These are phyloP conservation scores for Camponotus fellah DNA, from an alignment of 2,888 invertebrate genomes.

Conservation along the genomic window DNA sequence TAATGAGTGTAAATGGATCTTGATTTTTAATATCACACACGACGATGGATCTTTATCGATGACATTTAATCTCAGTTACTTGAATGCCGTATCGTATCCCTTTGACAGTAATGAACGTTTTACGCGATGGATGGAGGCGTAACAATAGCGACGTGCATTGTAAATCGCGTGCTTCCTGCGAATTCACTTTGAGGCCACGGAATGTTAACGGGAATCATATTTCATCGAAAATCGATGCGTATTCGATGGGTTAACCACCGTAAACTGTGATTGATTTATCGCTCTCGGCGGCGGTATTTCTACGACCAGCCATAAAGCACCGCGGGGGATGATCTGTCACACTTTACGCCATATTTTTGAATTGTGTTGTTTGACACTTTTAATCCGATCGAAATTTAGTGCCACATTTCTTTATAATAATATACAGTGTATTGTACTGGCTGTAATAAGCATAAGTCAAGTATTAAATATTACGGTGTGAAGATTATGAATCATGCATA, in stretches of 20 bases:
- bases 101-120: constrained; percentile 64
- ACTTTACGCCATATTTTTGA: constrained; percentile 4
- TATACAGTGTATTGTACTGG: not conserved
- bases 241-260: constrained; percentile 46
- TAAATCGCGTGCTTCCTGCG: constrained; percentile 46
- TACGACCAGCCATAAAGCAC: constrained; percentile 38
- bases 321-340: constrained; percentile 39
- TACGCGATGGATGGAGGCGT: constrained; percentile 45
- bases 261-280: constrained; percentile 54
- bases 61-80: constrained; percentile 26
- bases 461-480: not conserved
- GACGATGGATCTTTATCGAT: not conserved
- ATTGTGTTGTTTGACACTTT: constrained; percentile 23
- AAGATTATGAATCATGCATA: constrained; percentile 2
- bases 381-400: not conserved
- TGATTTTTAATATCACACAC: constrained; percentile 3
- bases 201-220: constrained; percentile 55
- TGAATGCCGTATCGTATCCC: not conserved
- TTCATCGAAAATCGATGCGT: constrained; percentile 56
- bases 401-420: not conserved
- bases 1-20: not conserved
- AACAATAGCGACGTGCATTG: constrained; percentile 41
- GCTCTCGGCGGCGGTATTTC: constrained; percentile 34
- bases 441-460: not conserved
- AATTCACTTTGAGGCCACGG: constrained; percentile 44